Conservation (phyloP, 1,140 invertebrate genomes). For the Polyergus mexicanus region DNA sequence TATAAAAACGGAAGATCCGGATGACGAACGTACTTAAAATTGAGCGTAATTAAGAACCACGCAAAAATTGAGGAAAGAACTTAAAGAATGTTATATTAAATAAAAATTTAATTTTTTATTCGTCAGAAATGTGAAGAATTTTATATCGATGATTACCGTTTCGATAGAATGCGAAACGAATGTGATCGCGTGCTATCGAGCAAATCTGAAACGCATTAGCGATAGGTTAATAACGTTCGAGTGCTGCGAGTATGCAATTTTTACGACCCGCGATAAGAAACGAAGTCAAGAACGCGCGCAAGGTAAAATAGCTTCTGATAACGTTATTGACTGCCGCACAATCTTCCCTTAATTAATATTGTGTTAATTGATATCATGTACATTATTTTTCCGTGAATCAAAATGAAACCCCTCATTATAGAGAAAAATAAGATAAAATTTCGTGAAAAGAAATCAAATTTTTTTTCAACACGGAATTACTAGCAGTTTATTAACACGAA, state of each 20-base stretch:
- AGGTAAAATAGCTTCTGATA: constrained; percentile 53
- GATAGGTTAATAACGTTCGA: constrained; percentile 47
- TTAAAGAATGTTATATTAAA: not conserved
- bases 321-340: constrained; percentile 27
- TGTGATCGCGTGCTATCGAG: constrained; percentile 4
- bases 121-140: not conserved
- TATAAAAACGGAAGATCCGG: constrained; percentile 21
- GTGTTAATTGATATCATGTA: constrained; percentile 16
- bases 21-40: not conserved
- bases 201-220: constrained; percentile 37
- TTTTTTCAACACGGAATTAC: not conserved
- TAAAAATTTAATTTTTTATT: not conserved
- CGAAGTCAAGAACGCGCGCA: constrained; percentile 44
- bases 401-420: not conserved
- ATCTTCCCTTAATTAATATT: constrained; percentile 5
- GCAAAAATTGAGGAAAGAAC: not conserved
- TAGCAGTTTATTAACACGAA: not conserved
- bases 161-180: constrained; percentile 1
- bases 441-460: not conserved
- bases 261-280: constrained; percentile 60
- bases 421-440: not conserved
- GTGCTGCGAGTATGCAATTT: constrained; percentile 28
- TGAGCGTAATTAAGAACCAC: not conserved
- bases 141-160: not conserved
- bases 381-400: not conserved